Evolutionary conservation across 2,888 invertebrate species (phyloP), one percentile per base, ranked within the genome.

Genomic region (Hoplodrina ambigua): DNA sequence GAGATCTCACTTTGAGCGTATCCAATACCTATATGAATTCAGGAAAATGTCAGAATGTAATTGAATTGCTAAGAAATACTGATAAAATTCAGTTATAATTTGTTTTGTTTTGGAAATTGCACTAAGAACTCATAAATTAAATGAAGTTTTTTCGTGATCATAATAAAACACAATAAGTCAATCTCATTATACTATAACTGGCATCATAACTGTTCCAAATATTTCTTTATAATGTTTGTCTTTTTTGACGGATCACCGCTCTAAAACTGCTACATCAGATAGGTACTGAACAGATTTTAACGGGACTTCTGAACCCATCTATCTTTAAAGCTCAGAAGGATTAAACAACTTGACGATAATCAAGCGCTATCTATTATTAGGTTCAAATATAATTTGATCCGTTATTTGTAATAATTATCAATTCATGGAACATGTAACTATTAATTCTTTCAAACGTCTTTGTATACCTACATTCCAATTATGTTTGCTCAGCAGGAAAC

Each of bases 401-500:
- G 49, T 62, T 54, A 50, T 11, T 65, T 8, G 46, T 50, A 1
- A 71, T 54, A 37, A 2, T 49, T 46, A 46, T 17, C 20, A 75
- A 52, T 57, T 25, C 44, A 19, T 49, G 41, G n/a, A 44, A n/a
- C 19, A 52, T n/a, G 17, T 54, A 44, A 30, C 13, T 54, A 44
- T 55, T 25, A 46, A 62, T 44, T 54, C 13, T 63, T 7, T 56
- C 53, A 37, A 72, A 62, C 41, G 19, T 69, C n/a, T 33, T 10
- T 61, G 11, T 46, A 50, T 46, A 30, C 58, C 57, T 57, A 52
- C 68, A 76, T 69, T 75, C 60, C 75, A 20, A 68, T 69, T 71
- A 75, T 66, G 46, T 66, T 54, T 69, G 55, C 62, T 63, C 54
- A 83, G 69, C 76, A 87, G 86, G 85, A 87, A 86, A 85, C 75